phyloP scores from a whole-genome alignment of 2,888 invertebrate species.

The Torymus texanus region DNA sequence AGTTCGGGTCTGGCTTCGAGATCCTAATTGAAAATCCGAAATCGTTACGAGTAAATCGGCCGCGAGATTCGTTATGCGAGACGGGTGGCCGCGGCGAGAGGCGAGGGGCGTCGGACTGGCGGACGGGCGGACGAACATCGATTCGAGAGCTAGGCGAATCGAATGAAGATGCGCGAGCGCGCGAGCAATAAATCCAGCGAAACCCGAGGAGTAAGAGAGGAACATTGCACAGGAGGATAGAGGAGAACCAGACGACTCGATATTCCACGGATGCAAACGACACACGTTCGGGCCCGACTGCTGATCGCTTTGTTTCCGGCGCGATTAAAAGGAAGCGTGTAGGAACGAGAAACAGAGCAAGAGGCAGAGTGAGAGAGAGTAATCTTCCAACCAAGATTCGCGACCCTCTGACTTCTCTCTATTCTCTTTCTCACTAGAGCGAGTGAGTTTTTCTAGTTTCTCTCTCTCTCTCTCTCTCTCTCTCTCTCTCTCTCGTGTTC shows the following conservation, averaged over 20 bases:
- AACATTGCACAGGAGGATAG: slow-evolving; percentile 17
- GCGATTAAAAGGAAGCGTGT: slow-evolving; percentile 38
- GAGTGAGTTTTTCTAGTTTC: no score
- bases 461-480: no score
- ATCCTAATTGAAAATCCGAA: slow-evolving; percentile 56
- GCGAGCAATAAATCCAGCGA: slow-evolving; percentile 45
- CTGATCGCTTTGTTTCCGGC: slow-evolving; percentile 43
- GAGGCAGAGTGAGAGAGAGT: neutral
- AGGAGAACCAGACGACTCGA: slow-evolving; percentile 22
- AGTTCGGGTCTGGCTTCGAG: slow-evolving; percentile 6
- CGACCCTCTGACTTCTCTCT: no score
- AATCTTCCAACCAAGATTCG: no score
- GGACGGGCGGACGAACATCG: slow-evolving; percentile 21
- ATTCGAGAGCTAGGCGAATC: slow-evolving; percentile 44
- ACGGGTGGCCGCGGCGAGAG: neutral
- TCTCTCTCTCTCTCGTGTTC: no score
- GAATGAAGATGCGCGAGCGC: slow-evolving; percentile 53
- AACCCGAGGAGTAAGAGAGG: slow-evolving; percentile 1
- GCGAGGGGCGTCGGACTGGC: neutral
- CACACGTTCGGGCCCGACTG: slow-evolving; percentile 32
- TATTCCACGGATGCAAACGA: slow-evolving; percentile 51
- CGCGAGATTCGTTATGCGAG: slow-evolving; percentile 41
- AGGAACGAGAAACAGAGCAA: neutral
- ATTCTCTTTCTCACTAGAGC: no score
- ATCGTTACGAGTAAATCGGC: slow-evolving; percentile 50